Conservation (phyloP, 2,113 vertebrate genomes). For the Pteropus alecto region DNA sequence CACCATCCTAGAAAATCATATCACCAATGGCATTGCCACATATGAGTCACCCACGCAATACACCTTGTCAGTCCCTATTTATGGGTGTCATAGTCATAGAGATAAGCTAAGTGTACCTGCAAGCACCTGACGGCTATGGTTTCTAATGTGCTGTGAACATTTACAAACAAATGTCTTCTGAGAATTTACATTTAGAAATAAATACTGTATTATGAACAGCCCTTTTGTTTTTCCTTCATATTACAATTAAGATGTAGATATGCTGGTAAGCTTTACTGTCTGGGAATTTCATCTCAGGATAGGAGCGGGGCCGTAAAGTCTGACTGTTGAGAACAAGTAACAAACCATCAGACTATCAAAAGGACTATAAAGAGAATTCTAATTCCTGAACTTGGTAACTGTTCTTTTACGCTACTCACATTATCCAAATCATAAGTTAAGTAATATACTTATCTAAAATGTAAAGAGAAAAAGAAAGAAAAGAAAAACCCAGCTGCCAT, state of each 20-base stretch:
- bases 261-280: neutral
- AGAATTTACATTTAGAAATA: conserved; percentile 19
- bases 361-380: neutral
- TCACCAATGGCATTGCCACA: neutral
- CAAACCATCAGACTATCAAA: neutral
- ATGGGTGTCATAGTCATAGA: neutral
- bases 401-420: neutral
- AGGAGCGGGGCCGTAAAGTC: neutral
- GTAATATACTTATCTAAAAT: neutral
- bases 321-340: neutral
- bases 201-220: neutral
- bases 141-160: neutral
- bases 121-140: neutral
- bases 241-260: neutral
- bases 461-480: neutral
- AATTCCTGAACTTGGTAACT: conserved; percentile 3
- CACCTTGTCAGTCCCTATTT: neutral
- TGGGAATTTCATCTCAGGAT: conserved; percentile 25
- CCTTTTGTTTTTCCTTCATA: neutral
- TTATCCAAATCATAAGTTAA: conserved; percentile 14
- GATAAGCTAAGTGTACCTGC: neutral
- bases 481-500: neutral
- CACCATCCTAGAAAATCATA: neutral
- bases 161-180: neutral
- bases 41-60: neutral